These are phyloP conservation scores for Drosophila takahashii DNA, from an alignment of 1,140 invertebrate species.

Conservation along the genomic window DNA sequence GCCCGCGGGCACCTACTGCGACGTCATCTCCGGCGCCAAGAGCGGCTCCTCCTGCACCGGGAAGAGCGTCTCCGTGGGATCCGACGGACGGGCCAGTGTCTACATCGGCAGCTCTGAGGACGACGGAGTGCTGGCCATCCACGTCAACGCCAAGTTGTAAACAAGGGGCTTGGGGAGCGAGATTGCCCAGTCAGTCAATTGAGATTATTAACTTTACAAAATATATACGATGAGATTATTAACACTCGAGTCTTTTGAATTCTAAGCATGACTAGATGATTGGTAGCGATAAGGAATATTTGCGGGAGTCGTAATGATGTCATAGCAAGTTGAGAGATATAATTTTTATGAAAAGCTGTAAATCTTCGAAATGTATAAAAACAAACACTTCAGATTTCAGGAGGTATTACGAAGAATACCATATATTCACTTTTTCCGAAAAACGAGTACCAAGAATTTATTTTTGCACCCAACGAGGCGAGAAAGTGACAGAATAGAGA, in stretches of 20 bases:
- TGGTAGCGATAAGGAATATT: not conserved
- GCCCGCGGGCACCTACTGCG: constrained; percentile 92
- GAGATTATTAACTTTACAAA: not conserved
- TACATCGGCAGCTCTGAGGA: constrained; percentile 85
- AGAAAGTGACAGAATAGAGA: not conserved
- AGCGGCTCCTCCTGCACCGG: constrained; percentile 89
- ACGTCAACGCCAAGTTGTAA: constrained; percentile 86
- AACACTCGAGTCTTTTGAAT: not conserved
- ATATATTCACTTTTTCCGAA: too few relatives aligned
- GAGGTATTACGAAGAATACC: too few relatives aligned
- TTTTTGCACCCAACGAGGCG: not conserved
- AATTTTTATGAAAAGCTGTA: too few relatives aligned
- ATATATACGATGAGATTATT: constrained; percentile 1
- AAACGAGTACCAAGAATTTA: too few relatives aligned
- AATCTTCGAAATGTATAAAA: too few relatives aligned
- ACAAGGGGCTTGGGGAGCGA: too few relatives aligned
- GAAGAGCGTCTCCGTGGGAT: constrained; percentile 88
- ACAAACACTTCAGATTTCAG: too few relatives aligned
- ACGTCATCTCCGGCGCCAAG: constrained; percentile 91
- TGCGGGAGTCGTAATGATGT: not conserved
- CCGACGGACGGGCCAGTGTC: constrained; percentile 88
- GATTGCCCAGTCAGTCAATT: not conserved
- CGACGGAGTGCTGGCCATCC: constrained; percentile 92
- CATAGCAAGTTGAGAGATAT: too few relatives aligned
- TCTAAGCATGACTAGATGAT: not conserved